Conservation (phyloP, 2,797 vertebrate genomes). For the Rhadinocentrus ornatus region DNA sequence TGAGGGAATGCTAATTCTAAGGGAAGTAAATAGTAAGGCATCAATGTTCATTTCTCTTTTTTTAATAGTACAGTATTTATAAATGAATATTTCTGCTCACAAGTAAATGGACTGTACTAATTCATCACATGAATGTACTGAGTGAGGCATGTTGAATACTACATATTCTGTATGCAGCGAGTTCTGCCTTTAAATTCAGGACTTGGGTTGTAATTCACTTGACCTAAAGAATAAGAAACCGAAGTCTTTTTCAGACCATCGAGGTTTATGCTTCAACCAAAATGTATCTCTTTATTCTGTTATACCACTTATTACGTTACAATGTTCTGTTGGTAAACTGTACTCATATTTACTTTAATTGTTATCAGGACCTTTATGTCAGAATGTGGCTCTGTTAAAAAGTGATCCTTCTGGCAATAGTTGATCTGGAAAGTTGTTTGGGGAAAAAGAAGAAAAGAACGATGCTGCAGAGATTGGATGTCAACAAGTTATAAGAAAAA, state of each 20-base stretch:
- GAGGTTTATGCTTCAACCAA: no score
- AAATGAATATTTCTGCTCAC: not conserved
- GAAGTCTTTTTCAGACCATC: no score
- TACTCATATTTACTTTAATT: not conserved
- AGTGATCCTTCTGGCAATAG: not conserved
- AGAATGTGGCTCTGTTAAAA: not conserved
- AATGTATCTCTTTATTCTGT: not conserved
- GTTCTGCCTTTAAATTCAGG: no score
- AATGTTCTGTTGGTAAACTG: not conserved
- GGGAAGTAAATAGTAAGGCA: no score
- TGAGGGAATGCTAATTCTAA: no score
- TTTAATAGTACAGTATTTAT: no score
- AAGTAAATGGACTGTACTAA: not conserved
- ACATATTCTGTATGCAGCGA: no score
- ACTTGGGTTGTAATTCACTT: no score
- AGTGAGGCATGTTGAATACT: not conserved
- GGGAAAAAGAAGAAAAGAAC: not conserved
- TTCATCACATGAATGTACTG: not conserved
- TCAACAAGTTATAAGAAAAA: conserved; percentile 20
- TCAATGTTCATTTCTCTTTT: no score
- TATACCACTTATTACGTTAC: not conserved
- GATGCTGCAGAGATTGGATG: conserved; percentile 8
- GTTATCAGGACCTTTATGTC: not conserved
- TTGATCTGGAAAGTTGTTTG: not conserved
- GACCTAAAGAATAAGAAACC: no score